These are phyloP conservation scores for Rhagoletis pomonella DNA, from an alignment of 1,140 invertebrate genomes.

Conservation along the genomic window DNA sequence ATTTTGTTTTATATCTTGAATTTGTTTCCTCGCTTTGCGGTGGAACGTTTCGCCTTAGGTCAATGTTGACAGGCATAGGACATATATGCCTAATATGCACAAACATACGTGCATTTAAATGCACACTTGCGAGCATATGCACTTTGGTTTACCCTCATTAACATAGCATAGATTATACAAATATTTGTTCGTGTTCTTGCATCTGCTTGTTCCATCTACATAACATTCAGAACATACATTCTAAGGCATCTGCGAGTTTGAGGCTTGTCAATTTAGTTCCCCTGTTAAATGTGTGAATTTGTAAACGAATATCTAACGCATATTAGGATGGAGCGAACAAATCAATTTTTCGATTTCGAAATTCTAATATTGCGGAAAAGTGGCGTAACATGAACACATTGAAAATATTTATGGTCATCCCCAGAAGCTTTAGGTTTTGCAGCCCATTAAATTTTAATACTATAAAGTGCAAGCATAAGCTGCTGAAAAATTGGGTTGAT, in stretches of 20 bases:
- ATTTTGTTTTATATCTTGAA: neutral
- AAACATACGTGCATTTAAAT: neutral
- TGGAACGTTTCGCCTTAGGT: neutral
- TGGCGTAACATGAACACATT: too few relatives aligned
- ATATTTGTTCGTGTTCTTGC: neutral
- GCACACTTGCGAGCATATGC: neutral
- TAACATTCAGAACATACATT: neutral
- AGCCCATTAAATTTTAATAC: too few relatives aligned
- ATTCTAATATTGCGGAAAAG: too few relatives aligned
- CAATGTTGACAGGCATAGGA: neutral
- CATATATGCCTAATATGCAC: neutral
- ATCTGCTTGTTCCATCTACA: neutral
- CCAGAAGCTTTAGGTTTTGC: too few relatives aligned
- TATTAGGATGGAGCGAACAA: too few relatives aligned
- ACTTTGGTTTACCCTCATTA: slow-evolving; percentile 7
- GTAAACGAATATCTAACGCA: too few relatives aligned
- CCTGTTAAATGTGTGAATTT: neutral
- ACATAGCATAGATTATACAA: slow-evolving; percentile 7
- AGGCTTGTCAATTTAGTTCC: neutral
- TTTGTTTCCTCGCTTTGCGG: neutral
- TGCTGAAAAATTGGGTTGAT: too few relatives aligned
- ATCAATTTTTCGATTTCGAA: too few relatives aligned
- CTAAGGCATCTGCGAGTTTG: neutral
- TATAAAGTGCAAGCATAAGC: too few relatives aligned
- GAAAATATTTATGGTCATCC: too few relatives aligned